Evolutionary conservation across 64 coral and sea anemone genomes (phyloP), one percentile per base, ranked within the genome.

Genomic region (Orbicella faveolata): DNA sequence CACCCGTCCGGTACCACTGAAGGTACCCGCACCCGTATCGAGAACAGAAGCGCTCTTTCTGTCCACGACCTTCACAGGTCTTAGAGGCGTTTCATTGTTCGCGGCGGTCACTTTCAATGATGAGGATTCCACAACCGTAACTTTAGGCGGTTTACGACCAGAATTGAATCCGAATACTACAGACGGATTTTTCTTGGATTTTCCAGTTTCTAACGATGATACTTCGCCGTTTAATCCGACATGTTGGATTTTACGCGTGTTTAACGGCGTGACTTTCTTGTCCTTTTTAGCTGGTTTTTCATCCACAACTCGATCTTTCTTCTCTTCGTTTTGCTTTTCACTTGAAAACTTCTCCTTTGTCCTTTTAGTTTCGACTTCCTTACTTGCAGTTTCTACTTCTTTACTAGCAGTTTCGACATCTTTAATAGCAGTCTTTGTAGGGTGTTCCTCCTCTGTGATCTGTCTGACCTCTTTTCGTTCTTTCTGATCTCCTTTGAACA

Each of bases 141-240:
- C 53, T 65, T 81, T 78, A 30, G 64, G 62, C 37, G 79, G 65
- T 18, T 94, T 76, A 23, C 41, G 25, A 11, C 72, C 14, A 66
- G 92, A 17, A 89, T 89, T 69, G 14, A 89, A 75, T 25, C 51
- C 77, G 12, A 87, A 83, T 9, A 89, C 36, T 48, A 34, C 12
- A 2, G 65, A 21, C 16, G 36, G 34, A 73, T n/a, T 85, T 85
- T 52, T 35, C 39, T 11, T 52, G 8, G 64, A 72, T 73, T 85
- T 85, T 21, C 39, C 39, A 72, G 64, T 85, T 85, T 85, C 82
- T 85, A 85, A 78, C 52, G 84, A 87, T 20, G 83, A 97, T 21
- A 94, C 83, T 84, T 97, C 95, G 10, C 95, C 95, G 44, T 97
- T 97, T 52, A 97, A 89, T 37, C 89, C 95, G 1, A 90, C 78